Conservation (phyloP, 2,113 vertebrate genomes). For the Chiloscyllium plagiosum region DNA sequence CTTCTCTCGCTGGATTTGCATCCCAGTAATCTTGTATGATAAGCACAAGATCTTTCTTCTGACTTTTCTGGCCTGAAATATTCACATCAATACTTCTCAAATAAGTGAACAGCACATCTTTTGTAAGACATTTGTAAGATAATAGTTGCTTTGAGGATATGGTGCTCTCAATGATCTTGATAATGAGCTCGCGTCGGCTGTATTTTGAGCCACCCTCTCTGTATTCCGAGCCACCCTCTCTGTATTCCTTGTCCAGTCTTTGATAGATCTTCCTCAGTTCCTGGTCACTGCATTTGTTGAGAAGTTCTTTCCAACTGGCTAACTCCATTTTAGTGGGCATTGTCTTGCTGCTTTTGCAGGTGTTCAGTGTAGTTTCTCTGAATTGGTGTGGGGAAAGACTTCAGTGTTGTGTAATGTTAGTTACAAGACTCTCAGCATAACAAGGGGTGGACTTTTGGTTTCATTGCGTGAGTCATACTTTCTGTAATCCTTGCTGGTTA, state of each 20-base stretch:
- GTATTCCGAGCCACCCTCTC: background rate
- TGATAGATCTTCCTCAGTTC: background rate
- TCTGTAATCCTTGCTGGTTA: background rate
- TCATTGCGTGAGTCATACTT: background rate
- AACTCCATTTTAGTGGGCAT: background rate
- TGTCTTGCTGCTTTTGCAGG: background rate
- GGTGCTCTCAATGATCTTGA: background rate
- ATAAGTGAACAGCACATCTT: background rate
- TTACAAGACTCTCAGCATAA: background rate
- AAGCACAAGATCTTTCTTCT: background rate
- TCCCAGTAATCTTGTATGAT: background rate
- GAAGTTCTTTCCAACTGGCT: background rate
- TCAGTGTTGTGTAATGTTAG: background rate
- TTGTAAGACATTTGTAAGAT: background rate
- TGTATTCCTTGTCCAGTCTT: background rate
- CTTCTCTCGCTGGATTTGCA: background rate
- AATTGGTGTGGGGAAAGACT: background rate
- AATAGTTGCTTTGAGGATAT: background rate
- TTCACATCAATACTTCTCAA: background rate
- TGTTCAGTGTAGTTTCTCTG: background rate
- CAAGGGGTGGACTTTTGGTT: background rate
- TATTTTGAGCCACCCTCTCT: background rate
- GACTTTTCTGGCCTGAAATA: background rate
- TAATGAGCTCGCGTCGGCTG: background rate
- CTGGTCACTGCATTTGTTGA: background rate